Base-by-base conservation (phyloP, 2,113 vertebrate genomes). In the Amphiprion ocellaris region DNA sequence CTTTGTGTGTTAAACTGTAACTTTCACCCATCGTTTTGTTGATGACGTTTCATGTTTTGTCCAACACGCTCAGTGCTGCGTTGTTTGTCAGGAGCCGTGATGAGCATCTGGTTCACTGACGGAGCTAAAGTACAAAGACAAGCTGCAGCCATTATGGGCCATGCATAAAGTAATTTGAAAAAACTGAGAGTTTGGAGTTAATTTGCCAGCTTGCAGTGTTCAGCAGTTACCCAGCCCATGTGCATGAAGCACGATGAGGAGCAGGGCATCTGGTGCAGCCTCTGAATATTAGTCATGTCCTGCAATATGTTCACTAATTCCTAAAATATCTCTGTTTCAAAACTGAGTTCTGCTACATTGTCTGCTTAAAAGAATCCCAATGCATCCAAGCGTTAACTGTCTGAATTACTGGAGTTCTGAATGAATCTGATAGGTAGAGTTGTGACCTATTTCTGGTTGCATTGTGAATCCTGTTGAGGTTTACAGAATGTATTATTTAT, bases 211-310 rank as follows among this genome's bases (percentile, higher is more conserved):
- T 64, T 61, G 44, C 33, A 23, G 10, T 54, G 21, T 15, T 72
- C 2, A 47, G 61, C 12, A 12, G 24, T 11, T n/a, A 3, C 33
- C 74, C 46, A 41, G 21, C 53, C 21, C 46, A 63, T 41, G 69
- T 66, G 55, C 55, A n/a, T 5, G 19, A 63, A 58, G 46, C 37
- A 62, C 68, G 30, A 47, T 5, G 17, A 73, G 69, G 53, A 65
- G n/a, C 4, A 1, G 39, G 69, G 69, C 79, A 81, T 79, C 74
- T 81, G 82, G 12, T 69, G 72, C 54, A 49, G 61, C 55, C 49
- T 77, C 17, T 2, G 2, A 67, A 79, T 63, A 83, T 81, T 65
- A 79, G 53, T 71, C 15, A 2, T 56, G n/a, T 70, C 28, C 60
- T 77, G 50, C 62, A 76, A 64, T 68, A 60, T 23, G 33, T 72